Evolutionary conservation across 2,797 vertebrate genomes (phyloP), one percentile per base, ranked within the genome.

Genomic region (Falco biarmicus): DNA sequence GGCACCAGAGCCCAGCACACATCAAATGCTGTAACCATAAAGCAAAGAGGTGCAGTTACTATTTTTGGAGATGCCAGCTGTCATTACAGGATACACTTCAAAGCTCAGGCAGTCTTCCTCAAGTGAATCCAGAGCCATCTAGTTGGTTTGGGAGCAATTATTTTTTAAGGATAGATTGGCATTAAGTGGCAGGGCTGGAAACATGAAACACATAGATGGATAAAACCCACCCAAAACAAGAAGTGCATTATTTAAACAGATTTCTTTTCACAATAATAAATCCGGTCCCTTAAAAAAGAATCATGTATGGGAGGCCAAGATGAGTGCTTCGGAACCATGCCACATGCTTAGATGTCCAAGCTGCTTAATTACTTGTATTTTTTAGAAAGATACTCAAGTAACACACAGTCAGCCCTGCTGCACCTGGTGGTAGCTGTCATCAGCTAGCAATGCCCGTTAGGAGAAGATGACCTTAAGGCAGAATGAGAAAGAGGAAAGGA

Each of bases 1-100:
- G 97, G 97, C 99, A 99, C 99, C 99, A 99, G 82, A 99, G 98
- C 32, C 99, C 99, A 45, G 99, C 99, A 73, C 99, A 99, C 99
- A 99, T 99, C 96, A 99, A 98, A 97, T 99, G 99, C 99, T 99
- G 97, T 28, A 95, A 98, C 61, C 90, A 93, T 96, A 98, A 89
- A 97, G 80, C 59, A 96, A 76, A 18, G 54, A 89, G 70, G 24
- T 37, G 3, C 56, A 68, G 86, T 95, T 96, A 96, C 48, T 90
- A 87, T 39, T 91, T 79, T 22, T 48, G 34, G 61, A 94, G 47
- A 95, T 56, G 56, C 34, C 61, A 60, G 41, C 41, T 64, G 4
- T 50, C 66, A 76, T 83, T 89, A 84, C 20, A 39, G 56, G 73
- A 71, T 74, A 90, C 16, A 78, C 29, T 61, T 73, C 71, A 94